Evolutionary conservation across 23 tunicate genomes (phyloP), one percentile per base, ranked within the genome.

Genomic region (Ascidia mentula): DNA sequence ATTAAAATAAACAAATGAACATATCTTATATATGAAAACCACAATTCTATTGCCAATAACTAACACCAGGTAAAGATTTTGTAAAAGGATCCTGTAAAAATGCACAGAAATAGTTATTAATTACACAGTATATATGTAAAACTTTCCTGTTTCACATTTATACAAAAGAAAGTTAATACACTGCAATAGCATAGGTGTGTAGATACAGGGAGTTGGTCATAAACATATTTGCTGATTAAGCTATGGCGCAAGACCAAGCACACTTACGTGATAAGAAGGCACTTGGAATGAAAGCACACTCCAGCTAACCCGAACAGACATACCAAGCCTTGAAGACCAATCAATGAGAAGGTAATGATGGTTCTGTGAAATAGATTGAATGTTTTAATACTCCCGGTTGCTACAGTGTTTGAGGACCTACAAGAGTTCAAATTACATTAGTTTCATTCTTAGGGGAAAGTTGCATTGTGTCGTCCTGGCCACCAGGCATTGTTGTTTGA

Each of bases 251-350:
- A 39, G 18, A 31, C 0, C 0, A 75, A 59, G 32, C 18, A n/a
- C 39, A 80, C 90, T 86, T 86, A 86, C 90, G 80, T 59, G 20
- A 91, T 60, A 12, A 91, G 81, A 17, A 78, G 69, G 59, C 87
- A 82, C 72, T 87, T 88, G 31, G 97, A 91, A 15, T 87, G 74
- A 74, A 84, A 91, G 60, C 97, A 91, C n/a, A 91, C 74, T 17
- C 97, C 97, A 36, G 82, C 37, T 73, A 91, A 30, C 6, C 82
- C 97, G 4, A 91, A 46, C 18, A 91, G 70, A 82, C 97, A 91
- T 36, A 91, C 76, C 40, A 91, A 36, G 35, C 90, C 78, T 31
- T 84, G 86, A 30, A 86, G 38, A 36, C 87, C 97, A 46, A 91
- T 70, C 30, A 91, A 72, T 31, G 80, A 86, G 72, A 86, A 86